phyloP scores from a whole-genome alignment of 2,888 invertebrate species.

The Sarcophaga subvicina region DNA sequence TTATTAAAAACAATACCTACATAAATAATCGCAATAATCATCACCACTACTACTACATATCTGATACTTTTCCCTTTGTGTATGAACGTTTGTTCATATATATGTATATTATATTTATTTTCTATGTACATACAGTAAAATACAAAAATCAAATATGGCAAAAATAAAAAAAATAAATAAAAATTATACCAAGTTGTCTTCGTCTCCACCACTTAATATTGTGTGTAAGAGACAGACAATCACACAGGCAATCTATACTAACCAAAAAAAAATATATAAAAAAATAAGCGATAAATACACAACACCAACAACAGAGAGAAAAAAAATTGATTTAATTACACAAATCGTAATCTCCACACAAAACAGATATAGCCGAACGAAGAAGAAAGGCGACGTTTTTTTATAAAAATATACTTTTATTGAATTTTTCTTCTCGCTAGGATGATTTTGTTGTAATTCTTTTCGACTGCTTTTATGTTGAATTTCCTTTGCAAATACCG shows the following conservation, averaged over 20 bases:
- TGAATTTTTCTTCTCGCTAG: conserved; percentile 47
- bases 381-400: conserved; percentile 61
- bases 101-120: not conserved
- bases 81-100: not conserved
- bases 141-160: conserved; percentile 35
- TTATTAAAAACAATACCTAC: conserved; percentile 8
- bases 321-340: conserved; percentile 69
- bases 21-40: conserved; percentile 34
- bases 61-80: conserved; percentile 11
- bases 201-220: conserved; percentile 44
- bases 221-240: conserved; percentile 53
- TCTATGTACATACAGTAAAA: conserved; percentile 19
- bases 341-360: conserved; percentile 67
- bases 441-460: conserved; percentile 11
- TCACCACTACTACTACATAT: conserved; percentile 12
- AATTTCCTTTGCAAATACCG: conserved; percentile 1
- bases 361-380: conserved; percentile 59
- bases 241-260: conserved; percentile 49
- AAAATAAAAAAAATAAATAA: conserved; percentile 40
- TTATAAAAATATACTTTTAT: conserved; percentile 49
- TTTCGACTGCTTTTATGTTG: not conserved
- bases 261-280: conserved; percentile 54
- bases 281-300: conserved; percentile 62
- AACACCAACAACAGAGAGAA: conserved; percentile 53
- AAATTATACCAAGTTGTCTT: conserved; percentile 40